Evolutionary conservation across 2,797 vertebrate species (phyloP).

Genomic region (Clarias laeviceps): DNA sequence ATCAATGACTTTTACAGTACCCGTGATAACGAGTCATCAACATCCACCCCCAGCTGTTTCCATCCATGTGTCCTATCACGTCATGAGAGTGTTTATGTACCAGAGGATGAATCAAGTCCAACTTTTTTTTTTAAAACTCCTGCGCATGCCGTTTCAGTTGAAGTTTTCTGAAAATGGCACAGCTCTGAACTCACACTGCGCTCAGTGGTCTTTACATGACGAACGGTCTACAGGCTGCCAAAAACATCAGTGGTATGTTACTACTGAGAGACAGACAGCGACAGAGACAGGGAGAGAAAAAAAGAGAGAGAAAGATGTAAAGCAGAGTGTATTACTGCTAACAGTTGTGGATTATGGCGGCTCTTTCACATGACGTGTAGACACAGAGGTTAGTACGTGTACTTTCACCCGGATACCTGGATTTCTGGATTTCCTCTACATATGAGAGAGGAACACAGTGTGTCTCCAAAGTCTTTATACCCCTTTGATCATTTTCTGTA

Average conservation of each 20-base stretch:
- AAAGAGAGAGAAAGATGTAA: constrained; percentile 21
- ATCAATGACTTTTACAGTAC: background rate
- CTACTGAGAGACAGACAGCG: constrained; percentile 28
- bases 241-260: constrained; percentile 52
- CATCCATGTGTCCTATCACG: constrained; percentile 11
- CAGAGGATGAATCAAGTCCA: constrained; percentile 28
- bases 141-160: constrained; percentile 27
- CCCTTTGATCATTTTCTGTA: background rate
- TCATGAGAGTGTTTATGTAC: constrained; percentile 21
- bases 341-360: constrained; percentile 43
- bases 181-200: constrained; percentile 43
- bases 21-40: constrained; percentile 7
- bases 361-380: constrained; percentile 41
- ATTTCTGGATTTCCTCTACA: constrained; percentile 41
- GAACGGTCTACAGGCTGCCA: constrained; percentile 50
- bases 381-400: constrained; percentile 41
- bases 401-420: constrained; percentile 44
- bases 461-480: background rate
- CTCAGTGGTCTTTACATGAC: constrained; percentile 44
- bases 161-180: constrained; percentile 41
- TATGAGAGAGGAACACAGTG: background rate
- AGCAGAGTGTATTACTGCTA: constrained; percentile 25
- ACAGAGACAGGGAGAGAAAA: constrained; percentile 19
- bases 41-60: constrained; percentile 12
- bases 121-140: background rate